These are phyloP conservation scores for Heteromormyrus szaboi DNA, from an alignment of 2,797 vertebrate species.

Conservation along the genomic window DNA sequence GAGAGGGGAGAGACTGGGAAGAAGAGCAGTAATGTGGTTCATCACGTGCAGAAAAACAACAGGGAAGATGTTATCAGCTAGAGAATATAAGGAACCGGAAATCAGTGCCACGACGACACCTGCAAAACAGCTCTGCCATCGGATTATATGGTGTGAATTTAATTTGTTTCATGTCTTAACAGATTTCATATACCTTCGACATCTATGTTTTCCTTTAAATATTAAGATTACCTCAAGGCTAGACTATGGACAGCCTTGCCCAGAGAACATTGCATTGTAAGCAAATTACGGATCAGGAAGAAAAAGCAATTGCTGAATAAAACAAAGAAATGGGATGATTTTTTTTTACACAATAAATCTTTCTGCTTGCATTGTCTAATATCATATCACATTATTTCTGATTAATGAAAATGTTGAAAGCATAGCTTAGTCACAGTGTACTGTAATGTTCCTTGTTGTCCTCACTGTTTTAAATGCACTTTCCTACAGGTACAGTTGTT, in stretches of 20 bases:
- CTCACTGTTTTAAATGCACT: not conserved
- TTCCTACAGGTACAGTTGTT: not conserved
- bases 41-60: slow-evolving; percentile 1
- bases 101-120: slow-evolving; percentile 27
- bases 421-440: not conserved
- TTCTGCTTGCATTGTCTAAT: not conserved
- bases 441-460: not conserved
- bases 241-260: not conserved
- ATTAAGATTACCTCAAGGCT: not conserved
- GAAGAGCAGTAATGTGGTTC: slow-evolving; percentile 1
- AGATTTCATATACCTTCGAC: not conserved
- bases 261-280: not conserved
- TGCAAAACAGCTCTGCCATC: slow-evolving; percentile 38
- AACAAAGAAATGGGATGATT: not conserved
- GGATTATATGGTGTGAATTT: slow-evolving; percentile 41
- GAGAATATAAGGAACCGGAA: slow-evolving; percentile 3
- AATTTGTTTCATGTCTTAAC: slow-evolving; percentile 35
- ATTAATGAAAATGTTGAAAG: not conserved
- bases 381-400: not conserved
- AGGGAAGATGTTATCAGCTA: slow-evolving; percentile 13
- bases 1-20: not conserved
- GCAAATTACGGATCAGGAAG: not conserved
- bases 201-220: slow-evolving; percentile 1
- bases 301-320: not conserved
- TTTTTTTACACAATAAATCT: not conserved